Conservation (phyloP, 2,888 invertebrate genomes). For the Ochropleura leucogaster region DNA sequence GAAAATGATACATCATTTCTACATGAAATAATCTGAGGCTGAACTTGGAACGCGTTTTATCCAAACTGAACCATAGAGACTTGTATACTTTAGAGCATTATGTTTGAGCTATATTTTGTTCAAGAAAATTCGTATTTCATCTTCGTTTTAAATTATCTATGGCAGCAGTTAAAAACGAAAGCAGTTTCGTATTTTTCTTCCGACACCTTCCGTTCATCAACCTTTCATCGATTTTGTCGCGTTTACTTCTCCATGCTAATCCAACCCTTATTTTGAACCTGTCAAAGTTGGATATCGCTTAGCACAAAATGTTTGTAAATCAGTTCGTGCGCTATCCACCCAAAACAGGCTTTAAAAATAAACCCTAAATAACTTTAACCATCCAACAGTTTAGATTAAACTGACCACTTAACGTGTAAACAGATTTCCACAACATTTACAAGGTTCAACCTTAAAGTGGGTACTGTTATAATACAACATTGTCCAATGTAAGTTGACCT, state of each 20-base stretch:
- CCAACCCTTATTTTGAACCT: constrained; percentile 3
- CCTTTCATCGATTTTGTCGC: constrained; percentile 73
- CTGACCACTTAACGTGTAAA: constrained; percentile 43
- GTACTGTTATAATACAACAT: background rate
- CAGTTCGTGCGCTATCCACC: constrained; percentile 30
- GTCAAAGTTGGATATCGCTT: constrained; percentile 29
- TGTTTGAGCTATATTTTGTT: constrained; percentile 3
- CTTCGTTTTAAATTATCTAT: constrained; percentile 51
- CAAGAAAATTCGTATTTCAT: constrained; percentile 36
- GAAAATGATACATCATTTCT: constrained; percentile 44
- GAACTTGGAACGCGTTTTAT: constrained; percentile 25
- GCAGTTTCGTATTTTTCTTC: constrained; percentile 62
- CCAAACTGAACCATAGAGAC: background rate
- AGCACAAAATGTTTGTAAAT: constrained; percentile 5
- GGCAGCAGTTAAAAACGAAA: constrained; percentile 54
- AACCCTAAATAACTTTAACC: constrained; percentile 43
- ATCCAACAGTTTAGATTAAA: constrained; percentile 56
- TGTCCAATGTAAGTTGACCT: constrained; percentile 4
- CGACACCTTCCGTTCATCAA: constrained; percentile 72
- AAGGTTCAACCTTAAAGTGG: constrained; percentile 23
- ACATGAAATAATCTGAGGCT: constrained; percentile 20
- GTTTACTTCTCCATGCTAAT: constrained; percentile 31
- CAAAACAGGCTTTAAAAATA: constrained; percentile 55
- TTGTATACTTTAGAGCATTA: constrained; percentile 28
- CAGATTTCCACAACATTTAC: constrained; percentile 34